Conservation (phyloP, 30 jellyfish, hydroid and myxozoan genomes). For the Aurelia aurita complex sp. Pacific region DNA sequence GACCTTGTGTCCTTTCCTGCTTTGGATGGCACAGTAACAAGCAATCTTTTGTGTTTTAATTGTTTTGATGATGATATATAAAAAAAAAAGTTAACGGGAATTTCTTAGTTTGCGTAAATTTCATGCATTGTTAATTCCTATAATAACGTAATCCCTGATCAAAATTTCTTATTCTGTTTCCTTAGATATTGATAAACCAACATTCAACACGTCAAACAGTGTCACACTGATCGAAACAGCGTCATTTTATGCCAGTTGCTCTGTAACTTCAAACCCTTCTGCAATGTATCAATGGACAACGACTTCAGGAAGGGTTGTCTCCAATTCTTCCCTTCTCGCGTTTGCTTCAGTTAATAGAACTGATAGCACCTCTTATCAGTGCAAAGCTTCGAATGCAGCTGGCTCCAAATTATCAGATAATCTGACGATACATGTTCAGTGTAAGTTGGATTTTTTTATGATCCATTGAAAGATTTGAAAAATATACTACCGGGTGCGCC, state of each 20-base stretch:
- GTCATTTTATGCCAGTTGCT: slow-evolving; percentile 8
- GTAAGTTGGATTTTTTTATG: slow-evolving; percentile 16
- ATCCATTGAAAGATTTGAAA: too few species aligned
- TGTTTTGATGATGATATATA: too few species aligned
- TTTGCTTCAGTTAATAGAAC: slow-evolving; percentile 16
- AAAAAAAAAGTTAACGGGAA: too few species aligned
- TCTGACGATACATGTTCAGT: slow-evolving; percentile 38
- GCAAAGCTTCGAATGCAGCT: slow-evolving; percentile 40
- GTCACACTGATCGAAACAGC: slow-evolving; percentile 5
- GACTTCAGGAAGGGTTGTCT: slow-evolving; percentile 15
- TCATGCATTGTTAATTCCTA: too few species aligned
- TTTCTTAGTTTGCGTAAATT: too few species aligned
- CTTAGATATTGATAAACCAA: slow-evolving; percentile 53
- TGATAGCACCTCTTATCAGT: slow-evolving; percentile 19
- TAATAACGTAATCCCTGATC: too few species aligned
- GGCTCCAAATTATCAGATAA: slow-evolving; percentile 10
- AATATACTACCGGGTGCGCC: too few species aligned
- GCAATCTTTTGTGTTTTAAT: too few species aligned
- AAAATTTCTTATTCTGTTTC: too few species aligned
- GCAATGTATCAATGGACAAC: slow-evolving; percentile 20
- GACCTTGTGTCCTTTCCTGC: too few species aligned
- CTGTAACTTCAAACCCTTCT: slow-evolving; percentile 1
- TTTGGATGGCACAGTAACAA: too few species aligned
- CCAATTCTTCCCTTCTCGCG: slow-evolving; percentile 12
- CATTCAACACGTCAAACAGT: slow-evolving; percentile 19